Evolutionary conservation across 2,113 vertebrate species (phyloP).

Genomic region (Gymnogyps californianus): DNA sequence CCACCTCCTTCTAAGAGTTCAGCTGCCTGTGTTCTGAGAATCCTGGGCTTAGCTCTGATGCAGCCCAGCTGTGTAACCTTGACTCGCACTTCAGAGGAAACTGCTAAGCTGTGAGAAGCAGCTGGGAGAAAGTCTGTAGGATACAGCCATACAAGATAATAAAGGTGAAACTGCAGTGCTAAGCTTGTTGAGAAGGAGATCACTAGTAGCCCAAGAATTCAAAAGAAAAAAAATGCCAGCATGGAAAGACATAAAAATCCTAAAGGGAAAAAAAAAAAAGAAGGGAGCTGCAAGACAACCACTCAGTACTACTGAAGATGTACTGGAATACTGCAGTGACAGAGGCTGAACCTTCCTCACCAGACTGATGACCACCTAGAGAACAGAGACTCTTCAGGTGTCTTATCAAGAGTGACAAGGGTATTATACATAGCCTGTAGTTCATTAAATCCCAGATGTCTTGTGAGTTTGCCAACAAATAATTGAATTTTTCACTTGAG

Average conservation of each 20-base stretch:
- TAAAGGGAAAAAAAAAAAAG: not conserved
- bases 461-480: not conserved
- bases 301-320: not conserved
- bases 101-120: not conserved
- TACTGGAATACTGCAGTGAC: not conserved
- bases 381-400: not conserved
- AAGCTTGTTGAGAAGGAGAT: not conserved
- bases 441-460: not conserved
- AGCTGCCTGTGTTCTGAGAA: not conserved
- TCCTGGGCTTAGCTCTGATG: slow-evolving; percentile 11
- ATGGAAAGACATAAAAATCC: not conserved
- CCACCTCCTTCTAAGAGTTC: not conserved
- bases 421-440: not conserved
- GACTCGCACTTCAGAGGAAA: slow-evolving; percentile 30
- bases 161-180: not conserved
- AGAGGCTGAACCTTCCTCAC: not conserved
- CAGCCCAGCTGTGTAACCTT: slow-evolving; percentile 49
- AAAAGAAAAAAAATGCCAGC: not conserved
- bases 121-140: not conserved
- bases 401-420: not conserved
- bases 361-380: not conserved
- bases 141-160: not conserved
- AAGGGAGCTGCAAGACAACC: not conserved
- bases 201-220: not conserved
- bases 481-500: not conserved